A percentile compares a stretch with the other conserved stretches of the same genome.
These are phyloP conservation scores for Muscicapa comitata DNA, from an alignment of 2,797 vertebrate species.

Conservation along the genomic window DNA sequence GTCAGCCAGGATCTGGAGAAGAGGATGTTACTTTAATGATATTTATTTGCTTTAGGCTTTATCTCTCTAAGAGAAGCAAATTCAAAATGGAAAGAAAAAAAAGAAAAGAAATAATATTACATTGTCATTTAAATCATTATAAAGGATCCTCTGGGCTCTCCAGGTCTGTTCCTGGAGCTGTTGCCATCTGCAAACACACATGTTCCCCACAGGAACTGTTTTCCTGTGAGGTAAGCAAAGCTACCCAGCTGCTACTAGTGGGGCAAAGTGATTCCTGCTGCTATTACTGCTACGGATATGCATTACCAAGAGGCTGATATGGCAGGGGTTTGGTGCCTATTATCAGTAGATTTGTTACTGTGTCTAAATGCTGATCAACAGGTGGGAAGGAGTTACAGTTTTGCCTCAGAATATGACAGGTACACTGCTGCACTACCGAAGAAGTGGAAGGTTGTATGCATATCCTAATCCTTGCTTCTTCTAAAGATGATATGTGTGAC, in stretches of 20 bases:
- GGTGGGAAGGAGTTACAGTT: neutral
- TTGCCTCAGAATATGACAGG: neutral
- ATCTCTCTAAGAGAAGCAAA: neutral
- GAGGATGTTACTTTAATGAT: neutral
- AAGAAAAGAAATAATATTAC: neutral
- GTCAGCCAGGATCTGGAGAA: neutral
- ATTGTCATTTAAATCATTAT: neutral
- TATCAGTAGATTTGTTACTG: neutral
- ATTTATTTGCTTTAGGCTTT: neutral
- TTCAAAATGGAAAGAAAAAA: neutral
- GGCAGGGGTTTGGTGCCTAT: neutral
- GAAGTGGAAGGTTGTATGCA: neutral
- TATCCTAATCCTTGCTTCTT: neutral
- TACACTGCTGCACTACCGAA: neutral
- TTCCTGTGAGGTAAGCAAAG: neutral
- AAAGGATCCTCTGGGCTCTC: neutral
- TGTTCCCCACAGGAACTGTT: neutral
- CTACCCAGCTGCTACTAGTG: neutral
- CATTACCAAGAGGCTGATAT: neutral
- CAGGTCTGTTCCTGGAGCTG: neutral
- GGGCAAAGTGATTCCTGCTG: neutral
- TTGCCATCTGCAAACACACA: neutral
- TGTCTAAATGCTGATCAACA: neutral
- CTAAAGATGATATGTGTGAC: neutral
- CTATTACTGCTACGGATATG: neutral